Conservation (phyloP, 2,797 vertebrate species). For the Silurus aristotelis region DNA sequence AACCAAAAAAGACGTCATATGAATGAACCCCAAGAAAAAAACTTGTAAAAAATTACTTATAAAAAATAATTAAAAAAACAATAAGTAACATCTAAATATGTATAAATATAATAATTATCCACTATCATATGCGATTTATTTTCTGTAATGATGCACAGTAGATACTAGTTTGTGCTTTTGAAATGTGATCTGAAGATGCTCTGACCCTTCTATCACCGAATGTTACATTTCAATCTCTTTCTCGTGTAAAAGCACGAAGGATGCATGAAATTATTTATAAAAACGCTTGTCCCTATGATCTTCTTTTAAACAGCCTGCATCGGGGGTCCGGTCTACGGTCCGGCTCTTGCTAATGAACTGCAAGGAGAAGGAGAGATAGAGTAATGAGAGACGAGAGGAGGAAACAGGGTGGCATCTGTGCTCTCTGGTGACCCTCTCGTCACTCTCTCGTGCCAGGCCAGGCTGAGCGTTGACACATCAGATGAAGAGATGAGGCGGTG, state of each 20-base stretch:
- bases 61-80: background rate
- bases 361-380: slow-evolving; percentile 35
- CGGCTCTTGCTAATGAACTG: slow-evolving; percentile 38
- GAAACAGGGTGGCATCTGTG: slow-evolving; percentile 64
- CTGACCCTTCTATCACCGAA: background rate
- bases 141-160: background rate
- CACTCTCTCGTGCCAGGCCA: slow-evolving; percentile 57
- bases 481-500: slow-evolving; percentile 72
- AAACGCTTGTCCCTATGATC: background rate
- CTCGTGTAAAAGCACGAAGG: background rate
- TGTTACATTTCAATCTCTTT: background rate
- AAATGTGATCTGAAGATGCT: background rate
- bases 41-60: background rate
- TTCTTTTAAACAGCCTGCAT: background rate
- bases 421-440: slow-evolving; percentile 70
- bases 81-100: too few species aligned
- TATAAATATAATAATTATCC: too few species aligned
- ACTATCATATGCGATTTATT: background rate
- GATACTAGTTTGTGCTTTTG: background rate
- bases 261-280: background rate
- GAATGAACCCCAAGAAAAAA: too few species aligned
- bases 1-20: too few species aligned
- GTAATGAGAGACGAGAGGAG: slow-evolving; percentile 36
- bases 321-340: slow-evolving; percentile 22
- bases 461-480: slow-evolving; percentile 74